phyloP scores from a whole-genome alignment of 1,140 invertebrate genomes.

The Cyrtorhinus lividipennis region DNA sequence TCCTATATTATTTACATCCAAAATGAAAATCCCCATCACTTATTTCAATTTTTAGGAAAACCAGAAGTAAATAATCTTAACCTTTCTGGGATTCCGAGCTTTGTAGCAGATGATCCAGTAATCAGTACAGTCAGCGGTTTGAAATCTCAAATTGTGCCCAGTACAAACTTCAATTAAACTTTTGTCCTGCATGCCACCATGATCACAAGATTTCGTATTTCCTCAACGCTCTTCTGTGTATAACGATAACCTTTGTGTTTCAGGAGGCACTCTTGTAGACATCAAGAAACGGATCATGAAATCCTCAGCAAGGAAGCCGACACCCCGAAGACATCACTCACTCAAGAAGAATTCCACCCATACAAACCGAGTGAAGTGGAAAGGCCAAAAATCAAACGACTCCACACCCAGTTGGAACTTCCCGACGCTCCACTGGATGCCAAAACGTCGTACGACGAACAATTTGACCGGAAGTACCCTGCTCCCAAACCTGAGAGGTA shows the following conservation, averaged over 20 bases:
- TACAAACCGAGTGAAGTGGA: constrained; percentile 25
- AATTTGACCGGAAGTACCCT: constrained; percentile 48
- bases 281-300: constrained; percentile 30
- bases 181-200: not conserved
- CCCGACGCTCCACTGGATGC: constrained; percentile 34
- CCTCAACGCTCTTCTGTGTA: not conserved
- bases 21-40: too few species aligned
- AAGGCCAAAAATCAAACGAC: constrained; percentile 25
- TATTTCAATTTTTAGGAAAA: too few species aligned
- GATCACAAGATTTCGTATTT: not conserved
- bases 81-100: not conserved
- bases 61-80: too few species aligned
- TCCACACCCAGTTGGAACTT: constrained; percentile 27
- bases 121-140: not conserved
- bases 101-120: not conserved
- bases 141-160: not conserved
- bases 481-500: constrained; percentile 31
- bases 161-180: not conserved
- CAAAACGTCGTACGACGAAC: constrained; percentile 44
- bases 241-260: constrained; percentile 13
- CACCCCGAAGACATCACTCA: constrained; percentile 21
- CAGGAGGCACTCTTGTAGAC: constrained; percentile 37
- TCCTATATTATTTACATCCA: too few species aligned
- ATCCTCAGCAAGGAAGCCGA: constrained; percentile 19
- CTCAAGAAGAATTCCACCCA: constrained; percentile 26